Evolutionary conservation across 2,888 invertebrate species (phyloP).

Genomic region (Polydrusus pterygomalis): DNA sequence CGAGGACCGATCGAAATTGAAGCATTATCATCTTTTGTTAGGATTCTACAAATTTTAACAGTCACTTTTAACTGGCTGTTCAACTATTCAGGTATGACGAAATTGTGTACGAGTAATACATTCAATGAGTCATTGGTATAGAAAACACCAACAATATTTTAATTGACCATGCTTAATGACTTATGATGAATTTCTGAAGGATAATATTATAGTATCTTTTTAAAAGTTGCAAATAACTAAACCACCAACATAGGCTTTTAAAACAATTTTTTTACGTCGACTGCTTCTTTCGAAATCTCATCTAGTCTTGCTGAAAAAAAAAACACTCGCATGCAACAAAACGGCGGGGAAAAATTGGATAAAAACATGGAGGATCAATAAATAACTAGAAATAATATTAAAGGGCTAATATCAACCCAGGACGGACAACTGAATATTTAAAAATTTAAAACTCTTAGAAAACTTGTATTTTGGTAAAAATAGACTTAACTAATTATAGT

Average conservation of each 20-base stretch:
- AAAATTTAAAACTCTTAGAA: no score
- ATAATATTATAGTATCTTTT: no score
- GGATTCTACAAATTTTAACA: background rate
- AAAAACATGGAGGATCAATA: background rate
- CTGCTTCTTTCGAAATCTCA: background rate
- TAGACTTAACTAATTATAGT: background rate
- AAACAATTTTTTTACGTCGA: background rate
- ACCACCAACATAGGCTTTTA: no score
- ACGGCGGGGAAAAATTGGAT: slow-evolving; percentile 3
- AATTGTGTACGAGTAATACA: background rate
- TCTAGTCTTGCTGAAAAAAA: slow-evolving; percentile 5
- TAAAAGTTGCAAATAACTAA: no score
- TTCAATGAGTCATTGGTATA: slow-evolving; percentile 1
- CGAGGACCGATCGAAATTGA: background rate
- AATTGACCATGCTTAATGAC: background rate
- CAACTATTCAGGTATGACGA: background rate
- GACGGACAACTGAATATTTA: no score
- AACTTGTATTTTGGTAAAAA: background rate
- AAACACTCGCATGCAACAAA: slow-evolving; percentile 21
- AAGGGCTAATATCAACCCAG: background rate
- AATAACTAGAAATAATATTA: background rate
- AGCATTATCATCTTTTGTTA: background rate
- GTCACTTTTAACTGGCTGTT: background rate
- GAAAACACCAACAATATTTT: background rate
- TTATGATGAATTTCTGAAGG: no score